Evolutionary conservation across 2,888 invertebrate species (phyloP).

Genomic region (Lymantria dispar): DNA sequence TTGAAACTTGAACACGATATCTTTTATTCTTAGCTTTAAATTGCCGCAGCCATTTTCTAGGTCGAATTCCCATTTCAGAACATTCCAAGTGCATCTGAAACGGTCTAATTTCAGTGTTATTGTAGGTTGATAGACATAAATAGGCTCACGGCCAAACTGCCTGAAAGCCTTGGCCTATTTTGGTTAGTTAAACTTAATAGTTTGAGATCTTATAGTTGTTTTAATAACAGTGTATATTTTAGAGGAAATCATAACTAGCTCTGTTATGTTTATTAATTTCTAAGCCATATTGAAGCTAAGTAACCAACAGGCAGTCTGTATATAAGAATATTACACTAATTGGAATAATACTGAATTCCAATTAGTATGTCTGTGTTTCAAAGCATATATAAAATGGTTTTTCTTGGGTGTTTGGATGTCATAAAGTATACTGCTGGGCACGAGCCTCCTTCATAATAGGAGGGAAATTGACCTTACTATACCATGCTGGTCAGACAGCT

Average conservation of each 20-base stretch:
- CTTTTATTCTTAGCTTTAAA: not conserved
- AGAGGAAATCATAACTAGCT: not conserved
- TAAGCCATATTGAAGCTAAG: too few relatives aligned
- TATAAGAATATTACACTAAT: too few relatives aligned
- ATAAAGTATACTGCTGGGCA: too few relatives aligned
- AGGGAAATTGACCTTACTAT: too few relatives aligned
- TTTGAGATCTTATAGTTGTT: not conserved
- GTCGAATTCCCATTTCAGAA: conserved; percentile 5
- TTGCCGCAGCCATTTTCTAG: conserved; percentile 3
- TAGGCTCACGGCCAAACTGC: conserved; percentile 9
- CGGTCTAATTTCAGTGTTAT: not conserved
- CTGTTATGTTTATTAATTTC: not conserved
- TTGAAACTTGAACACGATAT: not conserved
- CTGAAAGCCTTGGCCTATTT: not conserved
- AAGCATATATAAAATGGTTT: too few relatives aligned
- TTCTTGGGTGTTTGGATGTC: too few relatives aligned
- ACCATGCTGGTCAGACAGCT: too few relatives aligned
- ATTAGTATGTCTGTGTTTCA: too few relatives aligned
- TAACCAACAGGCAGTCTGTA: too few relatives aligned
- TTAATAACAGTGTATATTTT: not conserved
- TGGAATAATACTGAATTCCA: too few relatives aligned
- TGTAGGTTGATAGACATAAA: conserved; percentile 13
- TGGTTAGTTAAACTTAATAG: not conserved
- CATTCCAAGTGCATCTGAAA: not conserved
- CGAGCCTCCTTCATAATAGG: too few relatives aligned